A percentile compares a stretch with the other conserved stretches of the same genome.
Evolutionary conservation across 2,797 vertebrate genomes (phyloP).

Genomic region (Kryptolebias ocellatus): DNA sequence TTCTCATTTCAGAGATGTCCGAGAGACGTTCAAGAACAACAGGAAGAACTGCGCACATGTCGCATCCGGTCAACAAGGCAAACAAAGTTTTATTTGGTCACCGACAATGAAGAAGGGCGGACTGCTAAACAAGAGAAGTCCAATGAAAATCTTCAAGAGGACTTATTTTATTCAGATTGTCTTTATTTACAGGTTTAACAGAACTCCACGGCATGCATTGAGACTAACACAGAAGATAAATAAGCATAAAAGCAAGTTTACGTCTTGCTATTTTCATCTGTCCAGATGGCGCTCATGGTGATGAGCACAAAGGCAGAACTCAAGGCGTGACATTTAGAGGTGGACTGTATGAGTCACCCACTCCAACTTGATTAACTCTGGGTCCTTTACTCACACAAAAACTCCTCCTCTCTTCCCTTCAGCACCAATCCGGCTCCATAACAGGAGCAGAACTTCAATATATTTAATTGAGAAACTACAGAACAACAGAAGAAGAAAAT

Average conservation of each 20-base stretch:
- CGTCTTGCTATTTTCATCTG: constrained; percentile 15
- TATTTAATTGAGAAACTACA: not conserved
- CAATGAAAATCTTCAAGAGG: constrained; percentile 14
- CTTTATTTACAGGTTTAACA: constrained; percentile 48
- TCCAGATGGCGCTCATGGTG: constrained; percentile 40
- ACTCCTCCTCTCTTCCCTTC: constrained; percentile 2
- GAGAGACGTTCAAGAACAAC: constrained; percentile 14
- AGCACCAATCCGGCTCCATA: not conserved
- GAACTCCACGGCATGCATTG: constrained; percentile 43
- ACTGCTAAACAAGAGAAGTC: too few relatives aligned
- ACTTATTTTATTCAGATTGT: constrained; percentile 36
- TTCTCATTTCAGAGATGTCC: constrained; percentile 27
- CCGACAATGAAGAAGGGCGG: too few relatives aligned
- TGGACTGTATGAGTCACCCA: constrained; percentile 54
- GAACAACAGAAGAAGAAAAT: too few relatives aligned
- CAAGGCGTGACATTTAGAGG: constrained; percentile 56
- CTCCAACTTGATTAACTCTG: constrained; percentile 50
- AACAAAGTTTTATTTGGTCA: constrained; percentile 36
- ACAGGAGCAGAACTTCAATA: too few relatives aligned
- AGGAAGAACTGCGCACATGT: constrained; percentile 22
- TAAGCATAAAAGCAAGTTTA: constrained; percentile 36
- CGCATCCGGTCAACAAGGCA: constrained; percentile 14
- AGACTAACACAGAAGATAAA: constrained; percentile 34
- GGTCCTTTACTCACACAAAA: constrained; percentile 26
- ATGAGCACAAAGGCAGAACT: constrained; percentile 27